Base-by-base conservation (phyloP, 2,888 invertebrate species). In the Lasioglossum vierecki region DNA sequence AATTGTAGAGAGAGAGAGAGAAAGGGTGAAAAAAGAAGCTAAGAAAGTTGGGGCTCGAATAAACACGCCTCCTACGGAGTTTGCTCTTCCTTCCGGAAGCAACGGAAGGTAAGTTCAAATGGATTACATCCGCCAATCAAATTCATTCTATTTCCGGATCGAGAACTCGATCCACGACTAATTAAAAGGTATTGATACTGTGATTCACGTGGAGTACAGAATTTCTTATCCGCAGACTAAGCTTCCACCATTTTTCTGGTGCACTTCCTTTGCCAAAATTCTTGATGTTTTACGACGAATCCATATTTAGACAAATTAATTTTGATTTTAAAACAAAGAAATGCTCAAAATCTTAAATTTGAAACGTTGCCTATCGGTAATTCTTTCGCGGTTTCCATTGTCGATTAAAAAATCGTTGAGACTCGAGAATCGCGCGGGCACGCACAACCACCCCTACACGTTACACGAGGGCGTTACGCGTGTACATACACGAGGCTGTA, bases 1-100 rank as follows among this genome's bases (percentile, higher is more conserved):
- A 84, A 85, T 85, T 85, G 74, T 49, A 22, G 15, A 30, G 18
- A 53, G 22, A n/a, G 5, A n/a, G 22, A 53, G 53, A 26, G 26
- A 60, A 15, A 39, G 70, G 41, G 44, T 44, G 63, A 18, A 63
- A 30, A 66, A 73, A 74, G 68, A 15, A 57, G 57, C n/a, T 15
- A 74, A 74, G 76, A 74, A 84, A 76, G 57, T 60, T 18, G 44
- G n/a, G 30, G 30, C 60, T 49, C 66, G 84, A 85, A 84, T 85
- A 84, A 85, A 85, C 83, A 85, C 41, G 71, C 66, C 30, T 76
- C 57, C 68, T 44, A 13, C 49, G 70, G 78, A 87, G 68, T 73
- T 85, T 49, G 4, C n/a, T 39, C n/a, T 63, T 68, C 44, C 30
- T 76, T 73, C 57, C 83, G 60, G 30, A 57, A 60, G 30, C 18